Percentiles rank a stretch among this genome's conserved stretches.
These are phyloP conservation scores for Hippoglossus stenolepis DNA, from an alignment of 2,113 vertebrate genomes.

Conservation along the genomic window DNA sequence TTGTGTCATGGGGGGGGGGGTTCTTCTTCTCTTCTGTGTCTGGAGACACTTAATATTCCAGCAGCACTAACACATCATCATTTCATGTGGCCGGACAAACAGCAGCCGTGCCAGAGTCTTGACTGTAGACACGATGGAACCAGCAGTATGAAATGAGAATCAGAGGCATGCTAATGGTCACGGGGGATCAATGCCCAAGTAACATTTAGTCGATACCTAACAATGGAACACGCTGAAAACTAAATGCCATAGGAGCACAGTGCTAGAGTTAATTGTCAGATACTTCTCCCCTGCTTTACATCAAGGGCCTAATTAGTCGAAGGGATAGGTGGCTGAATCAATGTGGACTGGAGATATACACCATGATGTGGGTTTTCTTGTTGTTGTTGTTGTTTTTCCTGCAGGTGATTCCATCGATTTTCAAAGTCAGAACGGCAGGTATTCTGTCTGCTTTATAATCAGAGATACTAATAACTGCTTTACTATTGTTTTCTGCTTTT, in stretches of 20 bases:
- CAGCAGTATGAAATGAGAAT: slow-evolving; percentile 62
- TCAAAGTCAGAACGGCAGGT: slow-evolving; percentile 29
- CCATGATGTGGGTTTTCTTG: background rate
- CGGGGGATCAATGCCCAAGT: slow-evolving; percentile 57
- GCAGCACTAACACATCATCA: slow-evolving; percentile 28
- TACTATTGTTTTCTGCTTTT: slow-evolving; percentile 35
- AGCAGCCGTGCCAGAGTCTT: slow-evolving; percentile 1
- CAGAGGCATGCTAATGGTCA: slow-evolving; percentile 63
- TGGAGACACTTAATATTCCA: slow-evolving; percentile 13
- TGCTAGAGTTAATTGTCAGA: slow-evolving; percentile 72
- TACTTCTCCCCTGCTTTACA: slow-evolving; percentile 63
- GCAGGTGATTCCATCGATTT: slow-evolving; percentile 49
- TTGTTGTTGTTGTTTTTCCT: slow-evolving; percentile 11
- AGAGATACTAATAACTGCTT: slow-evolving; percentile 19
- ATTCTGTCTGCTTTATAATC: slow-evolving; percentile 12
- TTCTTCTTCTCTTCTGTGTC: background rate
- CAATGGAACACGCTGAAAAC: slow-evolving; percentile 67
- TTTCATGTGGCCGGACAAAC: slow-evolving; percentile 12
- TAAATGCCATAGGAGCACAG: slow-evolving; percentile 73
- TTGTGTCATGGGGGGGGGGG: slow-evolving; percentile 2
- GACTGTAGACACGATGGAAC: slow-evolving; percentile 43
- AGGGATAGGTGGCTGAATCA: slow-evolving; percentile 52
- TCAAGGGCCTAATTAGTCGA: slow-evolving; percentile 74
- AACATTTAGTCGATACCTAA: slow-evolving; percentile 75
- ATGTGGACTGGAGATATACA: slow-evolving; percentile 51